Conservation (phyloP, 64 coral and sea anemone species). For the Stylophora pistillata region DNA sequence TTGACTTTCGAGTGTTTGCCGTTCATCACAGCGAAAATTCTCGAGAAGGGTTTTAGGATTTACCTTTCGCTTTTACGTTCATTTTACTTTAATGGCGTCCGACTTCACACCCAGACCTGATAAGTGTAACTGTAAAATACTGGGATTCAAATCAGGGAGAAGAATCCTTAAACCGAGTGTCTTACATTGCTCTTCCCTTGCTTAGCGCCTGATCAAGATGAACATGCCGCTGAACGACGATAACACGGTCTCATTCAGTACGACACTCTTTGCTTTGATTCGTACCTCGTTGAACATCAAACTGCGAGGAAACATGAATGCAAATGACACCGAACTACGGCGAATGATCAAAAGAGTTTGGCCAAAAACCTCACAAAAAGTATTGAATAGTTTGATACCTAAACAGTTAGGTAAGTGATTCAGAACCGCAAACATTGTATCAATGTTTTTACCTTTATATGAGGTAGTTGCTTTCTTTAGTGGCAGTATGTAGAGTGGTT, state of each 20-base stretch:
- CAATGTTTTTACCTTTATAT: not conserved
- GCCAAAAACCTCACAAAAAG: conserved; percentile 78
- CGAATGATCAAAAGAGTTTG: conserved; percentile 91
- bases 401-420: conserved; percentile 86
- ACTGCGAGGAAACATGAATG: conserved; percentile 96
- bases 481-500: too few relatives aligned
- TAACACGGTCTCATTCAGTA: conserved; percentile 82
- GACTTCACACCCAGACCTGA: too few relatives aligned
- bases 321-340: conserved; percentile 91
- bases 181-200: not conserved
- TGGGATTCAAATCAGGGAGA: not conserved
- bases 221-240: conserved; percentile 92
- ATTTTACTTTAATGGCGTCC: too few relatives aligned
- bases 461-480: not conserved
- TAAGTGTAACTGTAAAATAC: not conserved
- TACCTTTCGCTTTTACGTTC: too few relatives aligned
- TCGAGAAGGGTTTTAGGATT: too few relatives aligned
- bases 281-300: conserved; percentile 94
- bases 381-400: conserved; percentile 88
- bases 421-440: not conserved
- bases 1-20: too few relatives aligned
- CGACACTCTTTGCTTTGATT: conserved; percentile 87
- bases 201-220: conserved; percentile 93
- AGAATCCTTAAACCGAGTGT: not conserved
- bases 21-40: too few relatives aligned